These are phyloP conservation scores for Pachyuromys duprasi DNA, from an alignment of 2,797 vertebrate species.

Conservation along the genomic window DNA sequence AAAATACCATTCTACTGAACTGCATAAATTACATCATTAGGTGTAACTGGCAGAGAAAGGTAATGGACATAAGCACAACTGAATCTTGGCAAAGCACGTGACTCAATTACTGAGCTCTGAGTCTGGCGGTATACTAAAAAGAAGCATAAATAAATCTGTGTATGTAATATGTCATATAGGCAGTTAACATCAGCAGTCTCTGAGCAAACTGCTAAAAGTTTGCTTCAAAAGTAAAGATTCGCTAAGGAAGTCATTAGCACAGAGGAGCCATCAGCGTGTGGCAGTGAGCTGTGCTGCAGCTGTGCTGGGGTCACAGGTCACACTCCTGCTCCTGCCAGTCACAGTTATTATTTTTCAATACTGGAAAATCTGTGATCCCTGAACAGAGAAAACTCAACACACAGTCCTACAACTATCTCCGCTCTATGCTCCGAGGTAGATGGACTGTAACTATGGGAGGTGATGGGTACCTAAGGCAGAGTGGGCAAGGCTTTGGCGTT, in stretches of 20 bases:
- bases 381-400: neutral
- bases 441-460: neutral
- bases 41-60: constrained; percentile 38
- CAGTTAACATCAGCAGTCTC: neutral
- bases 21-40: constrained; percentile 51
- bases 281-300: neutral
- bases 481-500: neutral
- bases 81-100: constrained; percentile 24
- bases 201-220: neutral
- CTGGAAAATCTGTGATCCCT: neutral
- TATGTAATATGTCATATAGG: constrained; percentile 23
- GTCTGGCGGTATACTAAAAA: neutral
- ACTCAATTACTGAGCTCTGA: constrained; percentile 32
- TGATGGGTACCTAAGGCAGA: neutral
- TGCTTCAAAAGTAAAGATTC: constrained; percentile 15
- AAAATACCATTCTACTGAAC: neutral
- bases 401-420: neutral
- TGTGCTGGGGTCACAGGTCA: neutral
- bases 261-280: neutral
- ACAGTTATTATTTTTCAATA: no score
- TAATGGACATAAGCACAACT: constrained; percentile 20
- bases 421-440: neutral
- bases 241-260: neutral
- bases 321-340: neutral
- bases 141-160: constrained; percentile 3